Evolutionary conservation across 2,113 vertebrate species (phyloP).

Genomic region (Sula dactylatra): DNA sequence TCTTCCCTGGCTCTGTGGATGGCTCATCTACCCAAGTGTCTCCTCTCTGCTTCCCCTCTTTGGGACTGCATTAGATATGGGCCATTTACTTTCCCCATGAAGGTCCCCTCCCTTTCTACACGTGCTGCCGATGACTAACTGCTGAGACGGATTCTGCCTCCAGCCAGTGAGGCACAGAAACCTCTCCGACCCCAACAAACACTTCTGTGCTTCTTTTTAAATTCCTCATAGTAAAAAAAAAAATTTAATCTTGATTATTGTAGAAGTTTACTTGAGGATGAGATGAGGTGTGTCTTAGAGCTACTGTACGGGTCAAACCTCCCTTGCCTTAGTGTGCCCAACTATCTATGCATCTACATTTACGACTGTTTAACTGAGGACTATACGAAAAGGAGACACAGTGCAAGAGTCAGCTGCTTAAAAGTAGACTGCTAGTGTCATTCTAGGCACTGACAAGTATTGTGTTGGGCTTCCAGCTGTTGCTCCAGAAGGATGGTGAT

Average conservation of each 20-base stretch:
- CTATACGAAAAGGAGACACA: background rate
- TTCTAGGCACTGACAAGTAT: background rate
- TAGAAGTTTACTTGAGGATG: background rate
- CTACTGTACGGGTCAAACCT: background rate
- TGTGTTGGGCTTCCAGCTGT: background rate
- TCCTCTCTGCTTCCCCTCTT: background rate
- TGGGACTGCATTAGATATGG: background rate
- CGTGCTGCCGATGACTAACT: accelerated
- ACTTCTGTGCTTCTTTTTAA: background rate
- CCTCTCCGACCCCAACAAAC: background rate
- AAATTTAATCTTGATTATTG: background rate
- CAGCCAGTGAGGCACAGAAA: accelerated
- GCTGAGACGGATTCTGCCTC: background rate
- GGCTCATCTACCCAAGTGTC: background rate
- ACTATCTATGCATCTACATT: background rate
- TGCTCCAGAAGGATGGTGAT: background rate
- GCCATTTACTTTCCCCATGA: background rate
- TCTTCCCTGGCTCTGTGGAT: background rate
- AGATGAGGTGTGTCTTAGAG: background rate
- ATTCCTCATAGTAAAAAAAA: background rate
- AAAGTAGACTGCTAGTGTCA: background rate
- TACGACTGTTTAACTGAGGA: background rate
- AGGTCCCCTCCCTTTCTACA: background rate
- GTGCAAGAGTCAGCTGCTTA: background rate
- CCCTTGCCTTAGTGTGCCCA: background rate